A percentile compares a stretch with the other conserved stretches of the same genome.
Conservation (phyloP, 2,113 vertebrate species). For the Tenebrosternarchus preto region DNA sequence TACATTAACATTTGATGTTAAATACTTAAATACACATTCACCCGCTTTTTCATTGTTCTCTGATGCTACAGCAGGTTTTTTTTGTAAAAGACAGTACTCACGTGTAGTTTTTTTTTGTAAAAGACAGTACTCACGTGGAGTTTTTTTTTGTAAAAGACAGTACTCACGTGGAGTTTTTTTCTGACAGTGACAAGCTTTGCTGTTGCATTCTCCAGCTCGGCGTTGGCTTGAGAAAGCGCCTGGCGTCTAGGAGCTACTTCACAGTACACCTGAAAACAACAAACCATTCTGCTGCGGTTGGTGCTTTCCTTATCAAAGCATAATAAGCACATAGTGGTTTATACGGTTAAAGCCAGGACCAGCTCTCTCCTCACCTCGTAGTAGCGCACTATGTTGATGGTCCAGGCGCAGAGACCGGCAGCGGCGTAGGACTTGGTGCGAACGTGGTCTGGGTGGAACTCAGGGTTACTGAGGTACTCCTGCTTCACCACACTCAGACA, state of each 20-base stretch:
- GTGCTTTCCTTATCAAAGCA: background rate
- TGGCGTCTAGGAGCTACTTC: slow-evolving; percentile 79
- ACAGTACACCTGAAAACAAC: slow-evolving; percentile 62
- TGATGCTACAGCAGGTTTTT: no score
- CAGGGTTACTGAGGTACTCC: slow-evolving; percentile 77
- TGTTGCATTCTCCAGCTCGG: slow-evolving; percentile 75
- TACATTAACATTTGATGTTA: no score
- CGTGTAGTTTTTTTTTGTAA: no score
- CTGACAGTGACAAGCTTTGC: slow-evolving; percentile 74
- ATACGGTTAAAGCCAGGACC: no score
- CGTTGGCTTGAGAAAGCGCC: slow-evolving; percentile 74
- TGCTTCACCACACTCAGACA: slow-evolving; percentile 81
- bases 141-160: slow-evolving; percentile 67
- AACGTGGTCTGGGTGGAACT: slow-evolving; percentile 81
- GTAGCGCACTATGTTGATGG: slow-evolving; percentile 82
- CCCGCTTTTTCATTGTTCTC: no score
- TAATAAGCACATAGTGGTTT: no score
- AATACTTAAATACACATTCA: no score
- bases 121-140: slow-evolving; percentile 68
- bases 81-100: no score
- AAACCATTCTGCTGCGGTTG: background rate
- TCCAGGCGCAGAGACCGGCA: slow-evolving; percentile 83
- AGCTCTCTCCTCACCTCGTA: slow-evolving; percentile 72
- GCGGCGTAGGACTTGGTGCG: slow-evolving; percentile 82
- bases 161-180: slow-evolving; percentile 78